Conservation (phyloP, 1,140 invertebrate genomes). For the Saxidomus purpurata region DNA sequence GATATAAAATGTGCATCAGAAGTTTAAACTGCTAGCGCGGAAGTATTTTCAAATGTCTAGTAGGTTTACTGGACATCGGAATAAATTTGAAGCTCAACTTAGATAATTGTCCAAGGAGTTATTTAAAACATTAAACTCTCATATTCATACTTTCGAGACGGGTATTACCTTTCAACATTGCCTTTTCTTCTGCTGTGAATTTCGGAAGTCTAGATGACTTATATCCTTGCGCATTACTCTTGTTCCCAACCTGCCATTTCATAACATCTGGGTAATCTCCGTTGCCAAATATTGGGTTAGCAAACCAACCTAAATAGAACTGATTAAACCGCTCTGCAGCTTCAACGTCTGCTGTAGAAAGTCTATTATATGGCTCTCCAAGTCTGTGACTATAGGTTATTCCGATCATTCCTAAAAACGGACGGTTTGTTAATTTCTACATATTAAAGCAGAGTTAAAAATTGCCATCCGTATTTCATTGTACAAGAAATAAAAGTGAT, state of each 20-base stretch:
- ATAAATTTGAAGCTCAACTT: no score
- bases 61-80: no score
- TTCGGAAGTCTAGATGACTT: conserved; percentile 74
- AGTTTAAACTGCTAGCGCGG: no score
- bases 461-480: no score
- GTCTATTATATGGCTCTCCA: conserved; percentile 70
- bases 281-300: conserved; percentile 83
- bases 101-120: no score
- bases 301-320: conserved; percentile 84
- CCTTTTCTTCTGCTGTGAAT: conserved; percentile 73
- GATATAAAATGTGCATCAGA: no score
- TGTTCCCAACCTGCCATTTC: conserved; percentile 74
- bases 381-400: conserved; percentile 75
- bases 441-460: no score
- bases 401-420: conserved; percentile 72
- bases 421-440: no score
- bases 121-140: no score
- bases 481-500: no score
- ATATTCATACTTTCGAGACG: no score
- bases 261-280: conserved; percentile 86
- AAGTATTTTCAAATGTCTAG: no score
- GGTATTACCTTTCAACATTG: conserved; percentile 70
- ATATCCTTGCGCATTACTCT: conserved; percentile 74
- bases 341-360: conserved; percentile 69
- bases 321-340: conserved; percentile 78